phyloP scores from a whole-genome alignment of 1,140 invertebrate species.

The Drepana arcuata region DNA sequence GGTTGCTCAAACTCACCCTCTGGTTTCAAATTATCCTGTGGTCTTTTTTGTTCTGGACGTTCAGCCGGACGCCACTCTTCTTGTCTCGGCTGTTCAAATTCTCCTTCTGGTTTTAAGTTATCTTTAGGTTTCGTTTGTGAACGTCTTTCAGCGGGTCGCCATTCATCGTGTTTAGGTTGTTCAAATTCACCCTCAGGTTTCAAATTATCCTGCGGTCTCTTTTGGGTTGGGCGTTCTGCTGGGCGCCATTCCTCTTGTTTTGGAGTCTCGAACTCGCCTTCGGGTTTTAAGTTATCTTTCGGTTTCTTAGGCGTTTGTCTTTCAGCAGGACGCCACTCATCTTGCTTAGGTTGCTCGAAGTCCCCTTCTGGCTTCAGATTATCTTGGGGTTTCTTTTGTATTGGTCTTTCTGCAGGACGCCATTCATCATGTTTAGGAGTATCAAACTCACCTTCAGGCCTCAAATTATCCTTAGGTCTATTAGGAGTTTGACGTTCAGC shows the following conservation, averaged over 20 bases:
- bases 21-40: conserved; percentile 74
- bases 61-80: conserved; percentile 70
- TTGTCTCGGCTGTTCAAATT: conserved; percentile 73
- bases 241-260: conserved; percentile 55
- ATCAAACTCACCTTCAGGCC: conserved; percentile 72
- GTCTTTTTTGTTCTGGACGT: conserved; percentile 67
- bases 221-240: conserved; percentile 42
- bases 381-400: conserved; percentile 55
- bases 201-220: conserved; percentile 67
- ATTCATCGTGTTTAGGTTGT: conserved; percentile 43
- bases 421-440: conserved; percentile 46
- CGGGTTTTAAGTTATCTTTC: conserved; percentile 71
- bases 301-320: conserved; percentile 52
- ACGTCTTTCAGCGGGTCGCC: conserved; percentile 51
- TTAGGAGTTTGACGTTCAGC: conserved; percentile 46
- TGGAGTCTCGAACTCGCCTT: conserved; percentile 76
- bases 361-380: conserved; percentile 80
- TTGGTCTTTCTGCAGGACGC: conserved; percentile 55
- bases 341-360: conserved; percentile 72
- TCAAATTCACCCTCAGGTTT: conserved; percentile 71
- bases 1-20: conserved; percentile 73
- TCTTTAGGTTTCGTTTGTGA: conserved; percentile 53
- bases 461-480: conserved; percentile 68
- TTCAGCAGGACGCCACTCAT: conserved; percentile 55
- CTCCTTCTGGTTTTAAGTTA: conserved; percentile 77